These are phyloP conservation scores for Montipora sp. DNA, from an alignment of 64 coral and sea anemone species.

Conservation along the genomic window DNA sequence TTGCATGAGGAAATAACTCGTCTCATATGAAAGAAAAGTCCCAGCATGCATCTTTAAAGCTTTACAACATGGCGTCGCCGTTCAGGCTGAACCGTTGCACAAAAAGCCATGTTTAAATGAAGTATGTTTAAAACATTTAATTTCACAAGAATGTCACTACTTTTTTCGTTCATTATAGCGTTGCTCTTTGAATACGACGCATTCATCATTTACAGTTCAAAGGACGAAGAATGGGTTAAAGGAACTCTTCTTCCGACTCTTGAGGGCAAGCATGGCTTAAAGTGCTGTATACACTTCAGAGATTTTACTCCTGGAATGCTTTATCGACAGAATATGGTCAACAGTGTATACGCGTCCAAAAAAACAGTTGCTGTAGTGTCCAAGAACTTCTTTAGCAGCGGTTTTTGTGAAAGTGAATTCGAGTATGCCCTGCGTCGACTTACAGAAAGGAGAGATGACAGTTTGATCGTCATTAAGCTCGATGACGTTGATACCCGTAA, in stretches of 20 bases:
- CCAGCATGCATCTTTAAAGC: too few relatives aligned
- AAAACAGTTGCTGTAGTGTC: slow-evolving; percentile 13
- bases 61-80: too few relatives aligned
- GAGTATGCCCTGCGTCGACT: background rate
- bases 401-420: background rate
- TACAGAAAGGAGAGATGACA: background rate
- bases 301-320: background rate
- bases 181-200: background rate
- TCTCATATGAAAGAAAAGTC: too few relatives aligned
- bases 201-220: background rate
- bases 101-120: too few relatives aligned
- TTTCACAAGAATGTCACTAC: too few relatives aligned
- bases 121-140: too few relatives aligned
- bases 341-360: background rate
- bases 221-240: background rate
- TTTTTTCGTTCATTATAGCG: too few relatives aligned
- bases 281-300: slow-evolving; percentile 2
- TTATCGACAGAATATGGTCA: background rate
- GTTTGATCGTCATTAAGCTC: background rate
- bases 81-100: too few relatives aligned
- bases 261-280: background rate
- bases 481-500: background rate
- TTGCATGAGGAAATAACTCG: too few relatives aligned
- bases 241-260: background rate
- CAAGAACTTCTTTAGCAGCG: background rate